A percentile compares a stretch with the other conserved stretches of the same genome.
phyloP scores from a whole-genome alignment of 2,797 vertebrate species.

The Dipus sagitta region DNA sequence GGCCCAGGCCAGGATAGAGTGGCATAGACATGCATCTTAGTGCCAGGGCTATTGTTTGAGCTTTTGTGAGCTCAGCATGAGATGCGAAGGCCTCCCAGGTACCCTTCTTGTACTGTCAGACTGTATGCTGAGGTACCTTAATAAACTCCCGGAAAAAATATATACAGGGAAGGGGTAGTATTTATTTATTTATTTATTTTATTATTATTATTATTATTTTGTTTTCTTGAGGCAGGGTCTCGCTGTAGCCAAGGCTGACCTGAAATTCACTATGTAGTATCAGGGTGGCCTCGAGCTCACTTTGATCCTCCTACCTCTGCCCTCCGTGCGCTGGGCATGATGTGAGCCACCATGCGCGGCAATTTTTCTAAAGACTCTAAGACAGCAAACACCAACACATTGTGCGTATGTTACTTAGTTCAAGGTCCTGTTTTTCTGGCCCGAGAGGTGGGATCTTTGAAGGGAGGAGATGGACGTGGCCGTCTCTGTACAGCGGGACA shows the following conservation, averaged over 20 bases:
- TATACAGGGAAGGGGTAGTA: no score
- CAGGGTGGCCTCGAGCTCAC: no score
- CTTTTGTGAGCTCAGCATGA: no score
- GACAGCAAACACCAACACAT: neutral
- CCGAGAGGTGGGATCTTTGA: neutral
- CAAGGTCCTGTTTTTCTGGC: neutral
- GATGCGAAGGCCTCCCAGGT: neutral
- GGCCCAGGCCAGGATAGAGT: neutral
- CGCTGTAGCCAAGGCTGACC: no score
- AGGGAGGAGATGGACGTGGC: neutral
- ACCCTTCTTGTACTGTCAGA: neutral
- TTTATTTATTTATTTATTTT: no score
- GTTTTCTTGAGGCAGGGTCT: no score
- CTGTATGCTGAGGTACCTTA: neutral
- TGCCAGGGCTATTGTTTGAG: neutral
- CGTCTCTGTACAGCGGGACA: neutral
- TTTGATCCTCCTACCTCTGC: no score
- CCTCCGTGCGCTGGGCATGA: no score
- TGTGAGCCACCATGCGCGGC: no score
- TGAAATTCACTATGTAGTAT: no score
- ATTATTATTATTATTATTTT: no score
- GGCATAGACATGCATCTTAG: neutral
- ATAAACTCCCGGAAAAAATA: neutral
- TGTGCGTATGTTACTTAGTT: neutral
- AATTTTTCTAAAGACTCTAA: neutral